Base-by-base conservation (phyloP, 2,888 invertebrate species). In the Philereme vetulata region DNA sequence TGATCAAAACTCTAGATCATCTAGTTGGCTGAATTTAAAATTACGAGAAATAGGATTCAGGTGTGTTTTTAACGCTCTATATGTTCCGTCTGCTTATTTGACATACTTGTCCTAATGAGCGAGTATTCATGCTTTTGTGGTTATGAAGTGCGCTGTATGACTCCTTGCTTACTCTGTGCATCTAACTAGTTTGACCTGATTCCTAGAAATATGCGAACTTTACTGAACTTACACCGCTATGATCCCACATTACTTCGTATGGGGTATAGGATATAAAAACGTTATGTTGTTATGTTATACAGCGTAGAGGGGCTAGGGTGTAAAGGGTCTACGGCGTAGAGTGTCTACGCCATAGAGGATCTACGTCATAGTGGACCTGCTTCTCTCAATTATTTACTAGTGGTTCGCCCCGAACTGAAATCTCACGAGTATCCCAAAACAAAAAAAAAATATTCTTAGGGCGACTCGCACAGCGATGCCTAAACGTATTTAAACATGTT, bases 131-230 rank as follows among this genome's bases (percentile, higher is more conserved):
- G 5, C 38, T 8, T 3, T 35, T 3, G 3, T 6, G 35, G 7
- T 7, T 7, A 7, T 35, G 0, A 38, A 6, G 6, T 8, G 38
- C 5, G 6, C 38, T 38, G 3, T 38, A 8, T 5, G 5, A 8
- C 38, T 38, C 8, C 8, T 1, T n/a, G n/a, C 4, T 47, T 33
- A 51, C 47, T 58, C 51, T 36, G 3, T n/a, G 43, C 9, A 1
- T 11, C 52, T 58, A 58, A 58, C 58, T 61, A 61, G 65, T 62
- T 62, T 64, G 62, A 64, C 67, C 67, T 43, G 50, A 51, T 67
- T 68, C 35, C 33, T 11, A 54, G 36, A 58, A 60, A 61, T 63
- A 63, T 65, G 63, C 65, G 52, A 67, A 66, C 49, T 65, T 59
- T 45, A 36, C 48, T 51, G 53, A 68, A 65, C 47, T 58, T 58